These are phyloP conservation scores for Barbus barbus DNA, from an alignment of 2,113 vertebrate genomes.

Conservation along the genomic window DNA sequence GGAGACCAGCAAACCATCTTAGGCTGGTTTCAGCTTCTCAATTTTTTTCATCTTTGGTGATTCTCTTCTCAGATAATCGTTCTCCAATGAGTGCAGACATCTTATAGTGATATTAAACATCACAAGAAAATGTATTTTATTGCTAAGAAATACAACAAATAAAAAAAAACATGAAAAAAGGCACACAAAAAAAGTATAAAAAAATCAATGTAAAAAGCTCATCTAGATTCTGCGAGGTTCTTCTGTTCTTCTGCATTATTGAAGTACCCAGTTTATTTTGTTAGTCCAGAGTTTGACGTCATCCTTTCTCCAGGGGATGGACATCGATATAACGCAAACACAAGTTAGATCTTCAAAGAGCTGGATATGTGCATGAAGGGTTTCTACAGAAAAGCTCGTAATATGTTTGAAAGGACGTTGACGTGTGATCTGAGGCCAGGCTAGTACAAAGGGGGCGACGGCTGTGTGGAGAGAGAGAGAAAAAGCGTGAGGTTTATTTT, in stretches of 20 bases:
- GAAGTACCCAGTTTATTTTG: slow-evolving; percentile 22
- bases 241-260: background rate
- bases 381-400: background rate
- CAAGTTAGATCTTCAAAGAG: slow-evolving; percentile 30
- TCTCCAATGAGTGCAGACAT: background rate
- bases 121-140: background rate
- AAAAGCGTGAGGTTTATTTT: background rate
- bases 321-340: background rate
- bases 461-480: background rate
- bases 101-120: background rate
- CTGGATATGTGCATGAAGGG: background rate
- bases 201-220: background rate
- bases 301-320: background rate
- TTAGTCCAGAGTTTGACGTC: slow-evolving; percentile 31
- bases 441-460: background rate
- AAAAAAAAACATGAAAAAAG: background rate
- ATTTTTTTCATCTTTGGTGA: background rate
- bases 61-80: background rate
- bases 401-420: background rate
- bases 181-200: background rate
- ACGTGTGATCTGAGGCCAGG: background rate
- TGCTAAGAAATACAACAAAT: too few relatives aligned
- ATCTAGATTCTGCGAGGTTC: background rate
- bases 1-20: background rate
- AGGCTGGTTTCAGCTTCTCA: background rate